Evolutionary conservation across 2,797 vertebrate species (phyloP).

Genomic region (Pseudomugil gertrudae): DNA sequence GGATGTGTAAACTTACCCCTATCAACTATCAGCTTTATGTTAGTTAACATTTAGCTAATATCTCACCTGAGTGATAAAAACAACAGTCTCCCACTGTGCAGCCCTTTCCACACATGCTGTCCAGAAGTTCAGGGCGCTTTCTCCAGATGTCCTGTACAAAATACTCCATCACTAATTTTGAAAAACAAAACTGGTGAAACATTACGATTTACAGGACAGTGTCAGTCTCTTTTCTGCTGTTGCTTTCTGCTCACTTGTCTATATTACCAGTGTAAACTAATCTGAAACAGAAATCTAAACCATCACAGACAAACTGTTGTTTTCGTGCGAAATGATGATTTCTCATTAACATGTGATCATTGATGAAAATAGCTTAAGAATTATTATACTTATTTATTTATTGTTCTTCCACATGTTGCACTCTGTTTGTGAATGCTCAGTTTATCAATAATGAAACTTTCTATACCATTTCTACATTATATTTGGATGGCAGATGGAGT

Average conservation of each 20-base stretch:
- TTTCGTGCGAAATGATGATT: no score
- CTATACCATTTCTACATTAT: slow-evolving; percentile 9
- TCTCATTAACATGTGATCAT: no score
- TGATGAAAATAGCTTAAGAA: not conserved
- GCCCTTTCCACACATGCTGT: not conserved
- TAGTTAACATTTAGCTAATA: not conserved
- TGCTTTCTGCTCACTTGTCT: no score
- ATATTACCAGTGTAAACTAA: not conserved
- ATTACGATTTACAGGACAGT: not conserved
- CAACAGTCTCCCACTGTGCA: not conserved
- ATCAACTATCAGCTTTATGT: not conserved
- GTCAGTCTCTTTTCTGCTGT: not conserved
- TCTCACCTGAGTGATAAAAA: not conserved
- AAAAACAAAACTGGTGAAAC: not conserved
- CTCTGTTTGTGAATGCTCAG: not conserved
- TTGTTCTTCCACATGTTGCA: not conserved
- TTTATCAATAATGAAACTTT: slow-evolving; percentile 25
- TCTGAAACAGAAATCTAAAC: not conserved
- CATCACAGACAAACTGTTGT: no score
- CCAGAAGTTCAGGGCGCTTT: not conserved
- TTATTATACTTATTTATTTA: slow-evolving; percentile 11
- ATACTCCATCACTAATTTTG: no score
- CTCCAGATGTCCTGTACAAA: not conserved
- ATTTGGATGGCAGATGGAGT: slow-evolving; percentile 32
- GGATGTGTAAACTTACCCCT: not conserved